These are phyloP conservation scores for Drosophila ustulata DNA, from an alignment of 2,888 invertebrate species.

Conservation along the genomic window DNA sequence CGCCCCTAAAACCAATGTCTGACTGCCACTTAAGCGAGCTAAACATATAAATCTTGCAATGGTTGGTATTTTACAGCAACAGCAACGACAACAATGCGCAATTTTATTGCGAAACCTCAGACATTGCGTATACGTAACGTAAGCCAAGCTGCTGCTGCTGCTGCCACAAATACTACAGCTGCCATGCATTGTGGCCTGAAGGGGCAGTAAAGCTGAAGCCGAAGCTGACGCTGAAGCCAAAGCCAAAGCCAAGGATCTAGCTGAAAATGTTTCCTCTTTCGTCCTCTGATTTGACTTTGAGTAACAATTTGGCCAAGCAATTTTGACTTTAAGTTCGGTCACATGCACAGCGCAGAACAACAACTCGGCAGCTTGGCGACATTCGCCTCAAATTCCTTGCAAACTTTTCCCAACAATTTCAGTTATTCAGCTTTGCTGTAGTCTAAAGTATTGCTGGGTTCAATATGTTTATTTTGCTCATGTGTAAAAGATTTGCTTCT, in stretches of 20 bases:
- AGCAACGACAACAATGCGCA: conserved; percentile 67
- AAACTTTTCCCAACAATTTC: conserved; percentile 26
- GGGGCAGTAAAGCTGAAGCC: conserved; percentile 29
- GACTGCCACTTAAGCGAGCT: conserved; percentile 76
- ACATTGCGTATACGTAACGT: conserved; percentile 76
- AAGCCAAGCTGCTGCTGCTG: conserved; percentile 46
- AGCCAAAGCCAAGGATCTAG: background rate
- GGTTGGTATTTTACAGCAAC: conserved; percentile 65
- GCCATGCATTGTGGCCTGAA: conserved; percentile 59
- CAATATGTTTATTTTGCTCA: background rate
- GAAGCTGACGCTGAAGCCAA: background rate
- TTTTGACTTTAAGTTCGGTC: conserved; percentile 59
- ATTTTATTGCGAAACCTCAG: conserved; percentile 77
- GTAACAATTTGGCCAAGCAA: conserved; percentile 56
- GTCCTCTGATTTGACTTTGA: conserved; percentile 48
- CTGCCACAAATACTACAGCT: conserved; percentile 67
- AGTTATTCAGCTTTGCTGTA: conserved; percentile 3
- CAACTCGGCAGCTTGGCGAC: conserved; percentile 18
- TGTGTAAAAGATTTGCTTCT: background rate
- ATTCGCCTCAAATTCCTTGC: conserved; percentile 26
- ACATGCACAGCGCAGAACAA: conserved; percentile 33
- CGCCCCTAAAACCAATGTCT: conserved; percentile 74
- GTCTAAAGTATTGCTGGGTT: background rate
- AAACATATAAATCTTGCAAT: conserved; percentile 78
- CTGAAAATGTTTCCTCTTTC: conserved; percentile 17